Percentiles rank a stretch among this genome's conserved stretches.
Evolutionary conservation across 2,888 invertebrate genomes (phyloP).

Genomic region (Adineta ricciae): DNA sequence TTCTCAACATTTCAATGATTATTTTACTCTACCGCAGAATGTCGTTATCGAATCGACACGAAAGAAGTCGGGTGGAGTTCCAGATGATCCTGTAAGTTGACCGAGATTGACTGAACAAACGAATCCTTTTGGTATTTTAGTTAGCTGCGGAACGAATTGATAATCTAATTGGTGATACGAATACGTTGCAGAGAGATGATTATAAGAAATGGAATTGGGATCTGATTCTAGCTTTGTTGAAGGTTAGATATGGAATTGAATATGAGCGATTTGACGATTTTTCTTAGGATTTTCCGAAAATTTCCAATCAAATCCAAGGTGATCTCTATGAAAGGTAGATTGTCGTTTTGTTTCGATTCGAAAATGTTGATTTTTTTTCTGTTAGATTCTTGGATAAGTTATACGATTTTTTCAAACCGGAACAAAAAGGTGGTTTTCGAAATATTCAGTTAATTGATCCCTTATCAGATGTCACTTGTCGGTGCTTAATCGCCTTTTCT

Average conservation of each 20-base stretch:
- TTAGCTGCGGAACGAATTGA: conserved; percentile 40
- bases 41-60: neutral
- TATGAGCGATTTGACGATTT: conserved; percentile 26
- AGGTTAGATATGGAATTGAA: no score
- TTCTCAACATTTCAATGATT: neutral
- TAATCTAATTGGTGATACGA: conserved; percentile 62
- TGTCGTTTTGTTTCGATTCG: conserved; percentile 37
- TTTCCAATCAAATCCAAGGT: conserved; percentile 52
- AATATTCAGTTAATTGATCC: conserved; percentile 13
- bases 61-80: neutral
- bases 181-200: conserved; percentile 67
- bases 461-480: neutral
- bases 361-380: neutral
- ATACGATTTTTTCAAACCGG: conserved; percentile 28
- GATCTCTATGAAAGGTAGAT: conserved; percentile 59
- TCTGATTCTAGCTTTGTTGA: conserved; percentile 69
- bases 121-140: conserved; percentile 32
- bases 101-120: no score
- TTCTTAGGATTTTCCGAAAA: conserved; percentile 43
- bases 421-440: conserved; percentile 19
- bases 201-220: conserved; percentile 83
- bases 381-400: conserved; percentile 37
- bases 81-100: neutral
- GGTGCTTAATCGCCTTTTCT: neutral
- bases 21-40: neutral